Evolutionary conservation across 1,140 invertebrate species (phyloP), one percentile per base, ranked within the genome.

Genomic region (Hetaerina americana): DNA sequence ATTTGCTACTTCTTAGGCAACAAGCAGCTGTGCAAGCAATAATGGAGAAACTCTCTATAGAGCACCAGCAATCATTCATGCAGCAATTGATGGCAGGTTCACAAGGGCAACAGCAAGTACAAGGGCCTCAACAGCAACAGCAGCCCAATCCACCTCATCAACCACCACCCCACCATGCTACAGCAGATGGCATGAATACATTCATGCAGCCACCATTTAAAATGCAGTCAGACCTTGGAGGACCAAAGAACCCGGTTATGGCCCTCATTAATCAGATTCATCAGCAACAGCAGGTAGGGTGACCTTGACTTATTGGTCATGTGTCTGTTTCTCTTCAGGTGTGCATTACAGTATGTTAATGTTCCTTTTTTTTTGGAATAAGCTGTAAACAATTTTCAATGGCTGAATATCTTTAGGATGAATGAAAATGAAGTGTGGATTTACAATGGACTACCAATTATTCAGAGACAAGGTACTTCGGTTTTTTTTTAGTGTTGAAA

Each of bases 61-160:
- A 90, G 74, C 87, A 90, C 71, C 86, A 88, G 77, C 83, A 83
- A 74, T 73, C 80, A 75, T 18, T 87, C 2, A 74, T 83, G 27
- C 85, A 84, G 71, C 85, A 84, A 70, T 78, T 87, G 71, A 57
- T 57, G 40, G 22, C 40, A 18, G 40, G 40, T 57, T 57, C 40
- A 18, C 40, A 57, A n/a, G 76, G 82, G 72, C 80, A 81, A 75
- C 80, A 84, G 75, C 75, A 84, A 40, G 83, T 84, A 31, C 75
- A 73, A n/a, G 75, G 78, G n/a, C 76, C 76, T 26, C 76, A 76
- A 69, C 77, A 78, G 72, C 72, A 79, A 73, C 83, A 76, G 74
- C 80, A 75, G 28, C 80, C 27, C 78, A 75, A 71, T 76, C 78
- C 3, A 79, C 80, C 71, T 77, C 80, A 72, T 75, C 77, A 71